Base-by-base conservation (phyloP, 2,888 invertebrate species). In the Chironomus tentans region DNA sequence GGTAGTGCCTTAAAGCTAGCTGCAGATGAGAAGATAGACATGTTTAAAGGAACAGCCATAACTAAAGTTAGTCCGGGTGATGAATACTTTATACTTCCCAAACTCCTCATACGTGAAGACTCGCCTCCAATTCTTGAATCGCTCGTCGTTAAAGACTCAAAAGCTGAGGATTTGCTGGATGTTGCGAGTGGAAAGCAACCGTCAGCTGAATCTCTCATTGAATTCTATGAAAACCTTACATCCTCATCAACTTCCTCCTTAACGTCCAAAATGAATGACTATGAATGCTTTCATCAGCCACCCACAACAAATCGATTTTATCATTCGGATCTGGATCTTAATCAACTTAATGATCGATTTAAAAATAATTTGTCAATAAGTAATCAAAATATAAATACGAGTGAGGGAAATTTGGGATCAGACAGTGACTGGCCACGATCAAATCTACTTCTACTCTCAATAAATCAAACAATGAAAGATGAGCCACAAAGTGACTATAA, bases 81-180 rank as follows among this genome's bases (percentile, higher is more conserved):
- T 24, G 71, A 71, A 56, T 71, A 71, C n/a, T 71, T 71, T 28
- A 71, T 71, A 21, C 71, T 79, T 75, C 79, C 79, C 28, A 79
- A 79, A 48, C 71, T 79, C 24, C 75, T 79, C 48, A 78, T 79
- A 48, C 77, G 79, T n/a, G 79, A 79, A 77, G 79, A 79, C 78
- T 79, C 79, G 24, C 79, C 79, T 13, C 48, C 70, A 7, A 28
- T 50, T 13, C 15, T 56, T 12, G 48, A 50, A 56, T 24, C 50
- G 5, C 10, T n/a, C 2, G 24, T 24, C 12, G 61, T 46, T 6
- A n/a, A 71, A 22, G 61, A 71, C 12, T 28, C 56, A n/a, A 71
- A 71, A 28, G 22, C 22, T 4, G 56, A 71, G 6, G 28, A 50
- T 22, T 28, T 48, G 18, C 21, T 56, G 13, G 71, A 71, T 13